phyloP scores from a whole-genome alignment of 2,888 invertebrate species.

The Eulithis testata region DNA sequence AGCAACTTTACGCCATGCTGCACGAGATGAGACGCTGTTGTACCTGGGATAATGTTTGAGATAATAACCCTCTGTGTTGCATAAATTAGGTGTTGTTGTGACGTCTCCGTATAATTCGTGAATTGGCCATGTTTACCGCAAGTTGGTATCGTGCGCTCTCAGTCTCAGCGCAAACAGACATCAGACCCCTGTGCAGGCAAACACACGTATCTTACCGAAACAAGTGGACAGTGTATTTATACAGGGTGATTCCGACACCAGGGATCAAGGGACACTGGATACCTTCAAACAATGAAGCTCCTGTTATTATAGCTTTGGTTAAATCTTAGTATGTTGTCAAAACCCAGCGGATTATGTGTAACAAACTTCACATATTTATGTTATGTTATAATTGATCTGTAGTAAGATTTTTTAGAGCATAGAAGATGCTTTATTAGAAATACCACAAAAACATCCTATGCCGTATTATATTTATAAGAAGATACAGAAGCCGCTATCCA shows the following conservation, averaged over 20 bases:
- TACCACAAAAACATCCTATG: no score
- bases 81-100: slow-evolving; percentile 1
- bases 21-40: no score
- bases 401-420: no score
- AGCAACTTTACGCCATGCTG: no score
- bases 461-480: no score
- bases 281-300: slow-evolving; percentile 3
- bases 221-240: slow-evolving; percentile 16
- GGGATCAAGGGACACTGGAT: not conserved
- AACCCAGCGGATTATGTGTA: not conserved
- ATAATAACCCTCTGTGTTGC: not conserved
- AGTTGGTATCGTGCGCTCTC: slow-evolving; percentile 19
- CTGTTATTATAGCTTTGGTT: not conserved
- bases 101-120: slow-evolving; percentile 15
- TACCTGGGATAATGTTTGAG: no score
- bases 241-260: slow-evolving; percentile 9
- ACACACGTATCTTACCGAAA: slow-evolving; percentile 25
- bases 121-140: slow-evolving; percentile 19
- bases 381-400: no score
- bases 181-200: slow-evolving; percentile 11
- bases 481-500: no score
- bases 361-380: not conserved
- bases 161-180: slow-evolving; percentile 24
- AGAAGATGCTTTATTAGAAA: no score
- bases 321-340: not conserved